phyloP scores from a whole-genome alignment of 53 echinoderm and acorn worm species.

The Mesocentrotus franciscanus region DNA sequence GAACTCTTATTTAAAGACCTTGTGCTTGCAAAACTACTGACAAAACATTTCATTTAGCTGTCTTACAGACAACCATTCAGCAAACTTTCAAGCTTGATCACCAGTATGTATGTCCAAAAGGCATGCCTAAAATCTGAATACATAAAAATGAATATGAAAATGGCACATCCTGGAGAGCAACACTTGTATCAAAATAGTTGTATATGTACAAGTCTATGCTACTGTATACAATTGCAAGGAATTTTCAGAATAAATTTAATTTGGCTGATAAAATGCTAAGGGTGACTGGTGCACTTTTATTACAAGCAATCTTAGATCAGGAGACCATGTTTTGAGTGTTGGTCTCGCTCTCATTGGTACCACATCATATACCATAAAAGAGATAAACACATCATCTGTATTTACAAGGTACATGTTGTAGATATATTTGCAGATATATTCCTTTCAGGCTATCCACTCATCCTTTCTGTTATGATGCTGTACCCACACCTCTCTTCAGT shows the following conservation, averaged over 20 bases:
- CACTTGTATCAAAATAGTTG: too few species aligned
- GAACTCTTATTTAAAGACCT: neutral
- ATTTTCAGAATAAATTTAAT: neutral
- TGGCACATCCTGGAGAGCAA: too few species aligned
- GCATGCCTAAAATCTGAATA: neutral
- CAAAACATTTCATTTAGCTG: too few species aligned
- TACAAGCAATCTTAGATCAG: neutral
- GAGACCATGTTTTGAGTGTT: conserved; percentile 10
- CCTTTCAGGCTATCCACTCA: conserved; percentile 17
- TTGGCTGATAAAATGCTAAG: neutral
- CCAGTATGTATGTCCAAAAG: neutral
- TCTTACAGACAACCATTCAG: neutral
- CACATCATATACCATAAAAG: neutral
- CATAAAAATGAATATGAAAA: neutral
- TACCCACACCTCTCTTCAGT: conserved; percentile 58
- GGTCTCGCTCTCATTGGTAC: neutral
- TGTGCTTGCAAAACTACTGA: too few species aligned
- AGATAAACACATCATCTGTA: neutral
- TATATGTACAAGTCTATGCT: neutral
- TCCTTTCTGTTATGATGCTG: conserved; percentile 45
- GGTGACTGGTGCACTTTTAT: neutral
- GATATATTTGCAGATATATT: conserved; percentile 34
- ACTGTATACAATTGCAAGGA: neutral
- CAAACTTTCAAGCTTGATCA: neutral
- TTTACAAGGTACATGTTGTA: conserved; percentile 32